Conservation (phyloP, 2,113 vertebrate genomes). For the Chaetura pelagica region DNA sequence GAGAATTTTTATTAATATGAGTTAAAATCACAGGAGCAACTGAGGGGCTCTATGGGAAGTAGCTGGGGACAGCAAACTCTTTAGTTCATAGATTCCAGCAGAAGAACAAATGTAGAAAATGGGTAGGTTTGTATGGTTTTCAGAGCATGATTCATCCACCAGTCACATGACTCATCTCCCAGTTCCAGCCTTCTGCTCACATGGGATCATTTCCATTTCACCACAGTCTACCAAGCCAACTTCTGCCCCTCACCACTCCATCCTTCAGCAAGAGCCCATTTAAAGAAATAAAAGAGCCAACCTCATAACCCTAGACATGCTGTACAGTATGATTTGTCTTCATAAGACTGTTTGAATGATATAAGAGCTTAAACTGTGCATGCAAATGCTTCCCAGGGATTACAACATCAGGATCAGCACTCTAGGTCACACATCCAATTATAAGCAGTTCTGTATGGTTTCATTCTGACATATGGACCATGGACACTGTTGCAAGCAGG, state of each 20-base stretch:
- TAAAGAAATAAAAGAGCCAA: background rate
- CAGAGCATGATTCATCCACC: background rate
- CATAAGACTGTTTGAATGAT: background rate
- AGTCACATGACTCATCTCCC: background rate
- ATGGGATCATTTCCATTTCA: background rate
- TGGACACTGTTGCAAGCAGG: slow-evolving; percentile 76
- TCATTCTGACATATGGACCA: background rate
- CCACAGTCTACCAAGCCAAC: background rate
- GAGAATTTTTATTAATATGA: background rate
- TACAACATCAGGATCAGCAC: background rate
- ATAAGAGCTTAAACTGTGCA: background rate
- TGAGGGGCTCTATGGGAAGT: background rate
- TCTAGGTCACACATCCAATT: background rate
- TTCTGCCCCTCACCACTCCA: background rate
- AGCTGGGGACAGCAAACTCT: background rate
- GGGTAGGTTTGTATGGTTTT: background rate
- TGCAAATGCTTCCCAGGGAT: background rate
- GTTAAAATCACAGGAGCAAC: background rate
- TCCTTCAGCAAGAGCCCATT: background rate
- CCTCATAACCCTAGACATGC: background rate
- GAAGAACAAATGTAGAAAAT: background rate
- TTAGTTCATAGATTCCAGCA: background rate
- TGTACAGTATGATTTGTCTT: background rate
- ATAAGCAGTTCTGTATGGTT: slow-evolving; percentile 48
- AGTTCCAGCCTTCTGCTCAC: background rate